Evolutionary conservation across 2,797 vertebrate genomes (phyloP).

Genomic region (Myotis vivesi): DNA sequence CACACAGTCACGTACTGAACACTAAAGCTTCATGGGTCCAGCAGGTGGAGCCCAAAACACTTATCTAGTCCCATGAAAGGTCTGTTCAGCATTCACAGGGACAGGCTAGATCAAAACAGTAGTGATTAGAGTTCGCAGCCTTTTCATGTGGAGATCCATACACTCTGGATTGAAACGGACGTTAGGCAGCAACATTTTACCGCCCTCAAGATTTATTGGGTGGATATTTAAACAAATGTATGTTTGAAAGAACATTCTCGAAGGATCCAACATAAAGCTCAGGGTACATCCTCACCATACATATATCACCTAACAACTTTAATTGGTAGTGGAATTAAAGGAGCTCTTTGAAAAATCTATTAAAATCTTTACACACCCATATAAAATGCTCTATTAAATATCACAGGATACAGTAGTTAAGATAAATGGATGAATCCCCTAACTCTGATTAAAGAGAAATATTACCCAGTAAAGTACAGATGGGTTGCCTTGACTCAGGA

Average conservation of each 20-base stretch:
- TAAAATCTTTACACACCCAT: neutral
- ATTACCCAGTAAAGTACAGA: neutral
- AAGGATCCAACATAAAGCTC: neutral
- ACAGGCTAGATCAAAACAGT: neutral
- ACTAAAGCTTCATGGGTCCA: neutral
- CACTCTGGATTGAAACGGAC: neutral
- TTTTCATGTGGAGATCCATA: neutral
- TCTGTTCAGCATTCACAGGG: neutral
- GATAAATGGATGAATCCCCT: neutral
- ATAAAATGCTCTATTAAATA: neutral
- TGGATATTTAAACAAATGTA: conserved; percentile 46
- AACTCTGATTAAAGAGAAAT: conserved; percentile 25
- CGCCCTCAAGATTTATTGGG: neutral
- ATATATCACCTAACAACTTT: neutral
- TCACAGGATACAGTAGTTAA: neutral
- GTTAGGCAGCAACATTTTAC: neutral
- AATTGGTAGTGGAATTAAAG: neutral
- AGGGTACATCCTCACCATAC: neutral
- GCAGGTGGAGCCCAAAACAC: conserved; percentile 60
- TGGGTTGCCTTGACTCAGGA: neutral
- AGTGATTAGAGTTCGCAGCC: neutral
- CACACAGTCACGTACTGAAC: neutral
- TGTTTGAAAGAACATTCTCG: conserved; percentile 19
- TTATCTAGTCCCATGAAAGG: neutral
- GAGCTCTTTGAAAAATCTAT: conserved; percentile 48